Base-by-base conservation (phyloP, 1,140 invertebrate species). In the Stegodyphus mimosarum region DNA sequence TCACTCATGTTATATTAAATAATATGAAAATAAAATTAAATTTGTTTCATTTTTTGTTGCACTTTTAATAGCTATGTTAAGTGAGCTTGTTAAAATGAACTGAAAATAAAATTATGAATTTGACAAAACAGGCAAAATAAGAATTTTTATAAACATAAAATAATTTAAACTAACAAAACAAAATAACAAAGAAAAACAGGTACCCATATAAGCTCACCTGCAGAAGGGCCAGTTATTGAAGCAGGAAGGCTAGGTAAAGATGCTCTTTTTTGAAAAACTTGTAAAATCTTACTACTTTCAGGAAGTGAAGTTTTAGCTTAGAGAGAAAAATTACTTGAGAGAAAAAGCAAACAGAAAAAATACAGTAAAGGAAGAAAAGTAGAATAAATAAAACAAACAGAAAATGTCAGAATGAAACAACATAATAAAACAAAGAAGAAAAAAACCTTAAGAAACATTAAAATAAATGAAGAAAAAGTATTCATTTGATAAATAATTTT, bases 231-330 rank as follows among this genome's bases (percentile, higher is more conserved):
- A 49, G 33, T 75, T 50, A 76, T 17, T 6, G 73, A 52, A 7
- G 81, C 81, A 17, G 81, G 81, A 17, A 83, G 81, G 60, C 81
- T 83, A 67, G 81, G 81, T 50, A 83, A 63, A 69, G 81, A 83
- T 3, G 81, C 81, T 17, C 81, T 10, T 76, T 74, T 87, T 60
- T 80, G 77, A 77, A 74, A 87, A 78, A 50, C 83, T 81, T 88
- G 87, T 67, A 74, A 55, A 83, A 75, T 85, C 86, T 67, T 86
- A 60, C 94, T 91, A 87, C 73, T 84, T 78, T 87, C 79, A 79
- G 87, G 75, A 87, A 81, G 83, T 51, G 78, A 83, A 63, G 64
- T 71, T 86, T 83, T 75, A 83, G 83, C 88, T 87, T 83, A 67
- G 49, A 52, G 71, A 74, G 73, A 74, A 88, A 86, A 81, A 51